A percentile compares a stretch with the other conserved stretches of the same genome.
Conservation (phyloP, 2,888 invertebrate genomes). For the Nasonovia ribisnigri region DNA sequence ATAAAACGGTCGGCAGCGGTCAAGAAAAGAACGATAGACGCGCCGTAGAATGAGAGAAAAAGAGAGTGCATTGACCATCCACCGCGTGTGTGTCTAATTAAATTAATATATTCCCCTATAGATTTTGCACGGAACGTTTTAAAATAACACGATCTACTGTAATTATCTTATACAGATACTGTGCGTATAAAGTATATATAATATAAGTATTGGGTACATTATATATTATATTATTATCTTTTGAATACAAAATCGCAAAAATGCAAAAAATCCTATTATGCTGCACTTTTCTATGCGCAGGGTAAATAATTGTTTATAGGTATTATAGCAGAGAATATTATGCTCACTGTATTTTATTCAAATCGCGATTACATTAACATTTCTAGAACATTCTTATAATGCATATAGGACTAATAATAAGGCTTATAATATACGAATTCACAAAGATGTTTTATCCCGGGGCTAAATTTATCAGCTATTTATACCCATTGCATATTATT, state of each 20-base stretch:
- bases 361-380: neutral
- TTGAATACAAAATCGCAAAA: conserved; percentile 27
- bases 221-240: conserved; percentile 11
- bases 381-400: neutral
- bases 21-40: conserved; percentile 30
- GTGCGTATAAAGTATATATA: neutral
- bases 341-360: neutral
- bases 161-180: conserved; percentile 9
- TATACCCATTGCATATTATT: neutral
- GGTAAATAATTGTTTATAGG: neutral
- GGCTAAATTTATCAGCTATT: neutral
- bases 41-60: neutral
- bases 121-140: conserved; percentile 60
- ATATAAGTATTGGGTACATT: neutral
- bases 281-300: neutral
- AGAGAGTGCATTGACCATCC: conserved; percentile 63
- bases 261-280: neutral
- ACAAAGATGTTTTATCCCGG: neutral
- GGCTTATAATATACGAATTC: neutral
- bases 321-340: neutral
- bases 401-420: neutral
- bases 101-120: conserved; percentile 59
- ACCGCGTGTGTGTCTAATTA: conserved; percentile 62
- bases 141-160: conserved; percentile 54
- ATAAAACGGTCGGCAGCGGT: conserved; percentile 10